These are phyloP conservation scores for Tangachromis dhanisi DNA, from an alignment of 2,113 vertebrate species.

Conservation along the genomic window DNA sequence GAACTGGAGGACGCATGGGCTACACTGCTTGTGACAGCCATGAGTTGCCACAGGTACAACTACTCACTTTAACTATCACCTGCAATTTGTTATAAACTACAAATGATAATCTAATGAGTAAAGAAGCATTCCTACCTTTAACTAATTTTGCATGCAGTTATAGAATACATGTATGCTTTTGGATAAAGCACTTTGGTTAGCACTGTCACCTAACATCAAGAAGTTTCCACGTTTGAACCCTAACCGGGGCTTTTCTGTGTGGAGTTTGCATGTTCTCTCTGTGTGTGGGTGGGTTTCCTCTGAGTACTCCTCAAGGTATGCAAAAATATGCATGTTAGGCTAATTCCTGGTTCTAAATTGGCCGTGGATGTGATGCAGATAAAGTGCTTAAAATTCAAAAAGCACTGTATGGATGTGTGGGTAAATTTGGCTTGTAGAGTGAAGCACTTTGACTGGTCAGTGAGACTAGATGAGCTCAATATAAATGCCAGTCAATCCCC, in stretches of 20 bases:
- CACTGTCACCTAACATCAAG: background rate
- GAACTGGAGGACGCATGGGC: slow-evolving; percentile 82
- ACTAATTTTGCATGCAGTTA: background rate
- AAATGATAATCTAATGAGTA: background rate
- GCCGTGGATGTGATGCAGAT: background rate
- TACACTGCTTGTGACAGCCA: slow-evolving; percentile 75
- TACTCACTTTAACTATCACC: background rate
- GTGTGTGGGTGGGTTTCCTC: background rate
- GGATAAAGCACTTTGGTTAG: background rate
- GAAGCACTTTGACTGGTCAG: background rate
- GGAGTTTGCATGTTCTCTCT: background rate
- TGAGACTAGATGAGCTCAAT: background rate
- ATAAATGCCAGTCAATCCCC: background rate
- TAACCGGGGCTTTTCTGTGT: background rate
- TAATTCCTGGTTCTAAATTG: background rate
- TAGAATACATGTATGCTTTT: background rate
- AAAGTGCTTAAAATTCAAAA: background rate
- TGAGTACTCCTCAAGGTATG: background rate
- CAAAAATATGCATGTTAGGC: background rate
- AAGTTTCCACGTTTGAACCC: background rate
- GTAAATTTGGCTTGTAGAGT: background rate
- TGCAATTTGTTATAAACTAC: background rate
- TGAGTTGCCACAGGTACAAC: slow-evolving; percentile 81
- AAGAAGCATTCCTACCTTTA: background rate
- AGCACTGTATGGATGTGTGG: background rate